Base-by-base conservation (phyloP, 2,113 vertebrate genomes). In the Fregetta grallaria region DNA sequence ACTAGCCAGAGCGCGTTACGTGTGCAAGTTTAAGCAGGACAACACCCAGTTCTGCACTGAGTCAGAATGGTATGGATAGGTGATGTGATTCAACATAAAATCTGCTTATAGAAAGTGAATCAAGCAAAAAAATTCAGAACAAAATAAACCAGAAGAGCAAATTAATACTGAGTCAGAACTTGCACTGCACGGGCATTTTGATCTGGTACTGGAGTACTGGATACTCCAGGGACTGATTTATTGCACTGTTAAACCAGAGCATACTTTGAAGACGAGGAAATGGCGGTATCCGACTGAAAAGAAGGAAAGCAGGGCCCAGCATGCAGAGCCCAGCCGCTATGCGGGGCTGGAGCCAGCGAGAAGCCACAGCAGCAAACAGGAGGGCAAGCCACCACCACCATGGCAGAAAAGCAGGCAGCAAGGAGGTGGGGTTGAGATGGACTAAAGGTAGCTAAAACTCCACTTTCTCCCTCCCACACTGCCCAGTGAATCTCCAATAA, bases 301-400 rank as follows among this genome's bases (percentile, higher is more conserved):
- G 49, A 40, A 38, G 26, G 21, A 30, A 63, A 82, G 52, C 5
- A 4, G 38, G 82, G 13, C 4, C 4, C 1, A 9, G 40, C 0
- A 0, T 7, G 20, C 67, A 53, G 50, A 82, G 45, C 23, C 26
- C 30, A 58, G 38, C 4, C 3, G 15, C 45, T 52, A 26, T 0
- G 0, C 5, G 6, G 38, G 22, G 45, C 61, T 71, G 65, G 38
- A 81, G 65, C 30, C 0, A 1, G 1, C 2, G 49, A 79, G 22
- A 67, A 85, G 42, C 32, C 44, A 58, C 59, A 62, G 73, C 34
- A 72, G 47, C 53, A 79, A 78, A 50, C 25, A 25, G 45, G 10
- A 77, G 12, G 30, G 10, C 53, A 74, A 66, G 36, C 8, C 3
- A 0, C 36, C 23, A 56, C 11, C 3, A 13, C 10, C 27, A 22